Percentiles rank a stretch among this genome's conserved stretches.
These are phyloP conservation scores for Masticophis lateralis DNA, from an alignment of 2,797 vertebrate species.

Conservation along the genomic window DNA sequence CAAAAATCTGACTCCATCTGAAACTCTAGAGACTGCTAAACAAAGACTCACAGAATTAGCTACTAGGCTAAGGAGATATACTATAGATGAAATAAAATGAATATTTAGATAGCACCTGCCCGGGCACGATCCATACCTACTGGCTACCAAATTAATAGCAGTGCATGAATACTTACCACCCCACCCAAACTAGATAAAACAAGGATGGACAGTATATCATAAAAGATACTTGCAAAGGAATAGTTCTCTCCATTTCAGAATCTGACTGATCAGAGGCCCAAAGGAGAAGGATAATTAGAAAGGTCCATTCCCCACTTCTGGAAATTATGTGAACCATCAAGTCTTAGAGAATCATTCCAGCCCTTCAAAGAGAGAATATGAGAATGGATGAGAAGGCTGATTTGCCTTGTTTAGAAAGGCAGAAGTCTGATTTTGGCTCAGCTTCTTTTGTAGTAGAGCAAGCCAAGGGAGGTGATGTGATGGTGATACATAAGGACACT, in stretches of 20 bases:
- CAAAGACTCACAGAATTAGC: background rate
- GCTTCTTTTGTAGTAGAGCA: background rate
- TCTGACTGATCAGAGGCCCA: background rate
- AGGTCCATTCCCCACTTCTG: background rate
- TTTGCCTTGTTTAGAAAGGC: background rate
- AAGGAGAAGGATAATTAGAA: background rate
- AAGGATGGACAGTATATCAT: background rate
- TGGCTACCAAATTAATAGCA: background rate
- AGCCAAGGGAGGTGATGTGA: background rate
- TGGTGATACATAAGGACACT: background rate
- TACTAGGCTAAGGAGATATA: background rate
- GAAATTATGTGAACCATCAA: background rate
- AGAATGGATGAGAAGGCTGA: background rate
- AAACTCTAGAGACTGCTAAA: background rate
- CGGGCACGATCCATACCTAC: background rate
- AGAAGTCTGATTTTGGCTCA: background rate
- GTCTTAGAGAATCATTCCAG: background rate
- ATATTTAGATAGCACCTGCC: background rate
- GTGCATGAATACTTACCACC: background rate
- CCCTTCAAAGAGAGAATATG: background rate
- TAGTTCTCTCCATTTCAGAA: background rate
- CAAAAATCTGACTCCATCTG: background rate
- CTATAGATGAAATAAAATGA: background rate
- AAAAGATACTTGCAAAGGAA: background rate
- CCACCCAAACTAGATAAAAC: background rate